Conservation (phyloP, 2,113 vertebrate species). For the Larimichthys crocea region DNA sequence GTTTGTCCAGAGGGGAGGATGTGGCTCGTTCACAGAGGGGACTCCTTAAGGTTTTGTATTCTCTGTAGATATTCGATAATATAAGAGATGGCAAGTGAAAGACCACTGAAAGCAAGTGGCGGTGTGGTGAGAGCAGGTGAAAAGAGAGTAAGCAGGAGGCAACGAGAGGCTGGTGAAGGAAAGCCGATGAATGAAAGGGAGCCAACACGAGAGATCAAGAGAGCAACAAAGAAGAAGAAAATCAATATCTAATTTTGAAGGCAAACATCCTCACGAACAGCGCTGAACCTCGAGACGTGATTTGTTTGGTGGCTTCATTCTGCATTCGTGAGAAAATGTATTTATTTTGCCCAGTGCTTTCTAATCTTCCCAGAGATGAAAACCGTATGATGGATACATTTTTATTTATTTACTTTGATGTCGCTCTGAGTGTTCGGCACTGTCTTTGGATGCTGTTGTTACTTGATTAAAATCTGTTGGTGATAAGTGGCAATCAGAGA, state of each 20-base stretch:
- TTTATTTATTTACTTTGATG: not conserved
- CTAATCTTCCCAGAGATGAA: slow-evolving; percentile 15
- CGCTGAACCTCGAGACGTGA: slow-evolving; percentile 11
- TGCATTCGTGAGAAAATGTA: not conserved
- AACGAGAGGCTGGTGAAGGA: slow-evolving; percentile 4
- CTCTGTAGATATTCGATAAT: not conserved
- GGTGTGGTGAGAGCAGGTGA: not conserved
- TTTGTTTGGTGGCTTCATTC: not conserved
- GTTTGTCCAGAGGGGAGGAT: not conserved
- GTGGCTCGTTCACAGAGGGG: not conserved
- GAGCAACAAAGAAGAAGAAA: slow-evolving; percentile 44
- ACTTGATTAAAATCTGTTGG: slow-evolving; percentile 45
- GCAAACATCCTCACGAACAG: slow-evolving; percentile 52
- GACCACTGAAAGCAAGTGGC: not conserved
- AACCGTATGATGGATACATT: slow-evolving; percentile 18
- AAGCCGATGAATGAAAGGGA: slow-evolving; percentile 26
- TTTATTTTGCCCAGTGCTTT: not conserved
- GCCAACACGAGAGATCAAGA: slow-evolving; percentile 19
- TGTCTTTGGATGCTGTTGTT: not conserved
- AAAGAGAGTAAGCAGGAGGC: not conserved
- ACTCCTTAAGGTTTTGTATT: not conserved
- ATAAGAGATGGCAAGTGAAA: not conserved
- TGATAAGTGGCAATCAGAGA: slow-evolving; percentile 37
- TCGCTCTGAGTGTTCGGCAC: not conserved
- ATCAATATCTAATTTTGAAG: slow-evolving; percentile 73